phyloP scores from a whole-genome alignment of 2,113 vertebrate genomes.

The Periophthalmodon schlosseri region DNA sequence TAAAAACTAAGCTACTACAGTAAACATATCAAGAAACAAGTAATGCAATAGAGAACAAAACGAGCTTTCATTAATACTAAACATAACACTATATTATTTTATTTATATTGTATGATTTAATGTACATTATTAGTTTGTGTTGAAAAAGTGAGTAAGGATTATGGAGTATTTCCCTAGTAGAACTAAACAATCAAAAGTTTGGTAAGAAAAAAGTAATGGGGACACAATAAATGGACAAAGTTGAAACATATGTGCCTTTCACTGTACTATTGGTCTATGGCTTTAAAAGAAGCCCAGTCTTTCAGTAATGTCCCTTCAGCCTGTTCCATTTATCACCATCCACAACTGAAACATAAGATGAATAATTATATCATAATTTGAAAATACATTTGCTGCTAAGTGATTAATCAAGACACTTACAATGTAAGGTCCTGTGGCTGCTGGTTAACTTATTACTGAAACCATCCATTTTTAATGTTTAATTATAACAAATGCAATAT shows the following conservation, averaged over 20 bases:
- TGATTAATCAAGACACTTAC: slow-evolving; percentile 70
- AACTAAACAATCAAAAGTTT: neutral
- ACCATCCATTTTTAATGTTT: slow-evolving; percentile 76
- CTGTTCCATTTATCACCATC: slow-evolving; percentile 27
- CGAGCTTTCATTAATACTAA: too few relatives aligned
- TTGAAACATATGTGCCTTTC: neutral
- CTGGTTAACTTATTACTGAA: slow-evolving; percentile 72
- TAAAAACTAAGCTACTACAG: too few relatives aligned
- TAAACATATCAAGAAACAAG: neutral
- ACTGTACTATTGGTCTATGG: slow-evolving; percentile 33
- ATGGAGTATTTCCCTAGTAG: too few relatives aligned
- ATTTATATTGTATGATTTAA: too few relatives aligned
- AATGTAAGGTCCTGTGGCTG: slow-evolving; percentile 55
- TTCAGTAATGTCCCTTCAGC: slow-evolving; percentile 14
- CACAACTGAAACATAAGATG: slow-evolving; percentile 46
- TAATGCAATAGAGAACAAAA: neutral
- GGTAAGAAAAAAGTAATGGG: neutral
- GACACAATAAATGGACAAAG: neutral
- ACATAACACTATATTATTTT: too few relatives aligned
- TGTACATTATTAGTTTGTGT: too few relatives aligned
- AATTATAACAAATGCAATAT: slow-evolving; percentile 76
- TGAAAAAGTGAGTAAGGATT: too few relatives aligned
- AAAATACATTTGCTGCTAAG: slow-evolving; percentile 64
- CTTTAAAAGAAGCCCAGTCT: slow-evolving; percentile 30
- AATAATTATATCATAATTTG: slow-evolving; percentile 64